phyloP scores from a whole-genome alignment of 1,140 invertebrate species.

The Sinonovacula constricta region DNA sequence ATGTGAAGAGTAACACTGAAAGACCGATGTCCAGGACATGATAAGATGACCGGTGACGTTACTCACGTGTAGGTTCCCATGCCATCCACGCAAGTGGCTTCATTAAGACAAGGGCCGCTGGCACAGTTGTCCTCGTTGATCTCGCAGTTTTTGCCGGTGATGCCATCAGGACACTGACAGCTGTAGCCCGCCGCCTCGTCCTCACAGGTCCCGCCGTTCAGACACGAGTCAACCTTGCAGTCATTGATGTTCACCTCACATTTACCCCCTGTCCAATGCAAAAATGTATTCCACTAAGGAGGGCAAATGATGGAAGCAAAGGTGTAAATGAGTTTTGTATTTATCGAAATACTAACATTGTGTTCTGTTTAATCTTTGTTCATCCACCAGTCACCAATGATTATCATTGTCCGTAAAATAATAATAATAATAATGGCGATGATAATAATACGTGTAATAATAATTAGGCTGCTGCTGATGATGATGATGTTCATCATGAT shows the following conservation, averaged over 20 bases:
- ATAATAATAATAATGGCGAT: too few species aligned
- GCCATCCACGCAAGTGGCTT: conserved; percentile 83
- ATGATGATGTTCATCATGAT: too few species aligned
- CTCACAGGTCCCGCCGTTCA: conserved; percentile 85
- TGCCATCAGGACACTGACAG: conserved; percentile 27
- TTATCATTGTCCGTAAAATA: too few species aligned
- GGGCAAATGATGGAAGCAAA: too few species aligned
- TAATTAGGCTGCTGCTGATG: too few species aligned
- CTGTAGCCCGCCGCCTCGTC: conserved; percentile 70
- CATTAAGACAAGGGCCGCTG: conserved; percentile 82
- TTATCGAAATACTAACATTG: too few species aligned
- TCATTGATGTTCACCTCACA: conserved; percentile 75
- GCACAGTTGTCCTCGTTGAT: conserved; percentile 71
- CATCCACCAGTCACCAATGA: too few species aligned
- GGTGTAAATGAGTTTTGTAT: too few species aligned
- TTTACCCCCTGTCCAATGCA: conserved; percentile 56
- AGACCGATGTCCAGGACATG: neutral
- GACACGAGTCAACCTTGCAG: conserved; percentile 76
- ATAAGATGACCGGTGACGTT: too few species aligned
- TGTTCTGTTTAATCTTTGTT: too few species aligned
- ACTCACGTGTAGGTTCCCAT: conserved; percentile 5
- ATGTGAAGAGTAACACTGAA: neutral
- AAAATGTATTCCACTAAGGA: too few species aligned
- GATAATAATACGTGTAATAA: too few species aligned
- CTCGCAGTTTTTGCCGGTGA: conserved; percentile 63